phyloP scores from a whole-genome alignment of 2,113 vertebrate species.

The Okapia johnstoni region DNA sequence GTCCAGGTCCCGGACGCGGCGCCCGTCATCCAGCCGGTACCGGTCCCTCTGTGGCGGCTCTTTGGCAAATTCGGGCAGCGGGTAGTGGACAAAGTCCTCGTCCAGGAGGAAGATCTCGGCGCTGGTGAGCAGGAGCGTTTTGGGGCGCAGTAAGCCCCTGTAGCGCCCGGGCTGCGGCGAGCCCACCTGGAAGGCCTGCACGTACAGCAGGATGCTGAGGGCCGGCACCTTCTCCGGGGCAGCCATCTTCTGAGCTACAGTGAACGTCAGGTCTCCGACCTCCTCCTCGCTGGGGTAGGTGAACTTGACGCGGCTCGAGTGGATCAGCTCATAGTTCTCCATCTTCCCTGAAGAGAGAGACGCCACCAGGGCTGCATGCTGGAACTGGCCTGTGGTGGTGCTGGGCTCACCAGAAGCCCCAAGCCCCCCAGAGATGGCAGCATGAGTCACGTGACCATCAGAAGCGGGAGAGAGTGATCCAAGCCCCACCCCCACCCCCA shows the following conservation, averaged over 20 bases:
- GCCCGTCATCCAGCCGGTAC: constrained; percentile 91
- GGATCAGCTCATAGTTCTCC: constrained; percentile 98
- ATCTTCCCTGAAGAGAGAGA: constrained; percentile 90
- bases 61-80: constrained; percentile 95
- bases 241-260: constrained; percentile 90
- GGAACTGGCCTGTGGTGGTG: not conserved
- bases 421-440: not conserved
- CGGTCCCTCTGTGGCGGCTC: constrained; percentile 94
- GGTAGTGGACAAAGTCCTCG: constrained; percentile 96
- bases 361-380: not conserved
- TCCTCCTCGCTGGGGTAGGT: constrained; percentile 98
- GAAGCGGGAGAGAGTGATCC: not conserved
- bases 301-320: constrained; percentile 96
- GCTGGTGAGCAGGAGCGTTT: constrained; percentile 93
- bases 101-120: constrained; percentile 93
- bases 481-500: accelerated
- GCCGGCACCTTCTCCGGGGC: constrained; percentile 77
- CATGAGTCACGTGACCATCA: not conserved
- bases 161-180: constrained; percentile 35
- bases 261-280: constrained; percentile 95
- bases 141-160: constrained; percentile 84
- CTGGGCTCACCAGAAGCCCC: not conserved
- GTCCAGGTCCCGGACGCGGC: constrained; percentile 94
- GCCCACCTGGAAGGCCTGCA: constrained; percentile 94
- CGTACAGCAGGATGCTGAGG: constrained; percentile 93